Percentiles rank a stretch among this genome's conserved stretches.
Conservation (phyloP, 2,888 invertebrate genomes). For the Dilophus febrilis region DNA sequence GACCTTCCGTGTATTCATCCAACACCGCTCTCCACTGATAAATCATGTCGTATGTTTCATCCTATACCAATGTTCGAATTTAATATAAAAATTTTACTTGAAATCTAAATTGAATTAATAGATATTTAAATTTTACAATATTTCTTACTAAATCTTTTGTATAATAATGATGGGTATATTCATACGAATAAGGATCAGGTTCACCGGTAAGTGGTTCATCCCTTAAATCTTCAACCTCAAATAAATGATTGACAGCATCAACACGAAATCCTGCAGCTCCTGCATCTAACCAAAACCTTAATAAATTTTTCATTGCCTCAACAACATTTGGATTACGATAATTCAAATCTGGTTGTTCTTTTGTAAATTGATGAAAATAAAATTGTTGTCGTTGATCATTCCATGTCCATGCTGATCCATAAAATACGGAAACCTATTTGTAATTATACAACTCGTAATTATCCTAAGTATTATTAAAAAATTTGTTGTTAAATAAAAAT, state of each 20-base stretch:
- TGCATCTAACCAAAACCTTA: constrained; percentile 64
- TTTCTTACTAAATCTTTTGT: constrained; percentile 39
- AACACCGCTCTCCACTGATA: constrained; percentile 38
- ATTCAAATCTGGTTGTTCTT: constrained; percentile 67
- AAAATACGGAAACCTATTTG: constrained; percentile 34
- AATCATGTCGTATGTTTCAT: constrained; percentile 38
- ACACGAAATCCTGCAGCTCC: constrained; percentile 80
- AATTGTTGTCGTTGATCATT: constrained; percentile 44
- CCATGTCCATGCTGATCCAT: constrained; percentile 60
- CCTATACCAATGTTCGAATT: constrained; percentile 12
- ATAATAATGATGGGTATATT: constrained; percentile 42
- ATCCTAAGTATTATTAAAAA: too few species aligned
- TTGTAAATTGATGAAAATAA: constrained; percentile 65
- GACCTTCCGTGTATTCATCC: constrained; percentile 28
- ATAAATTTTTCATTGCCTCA: constrained; percentile 43
- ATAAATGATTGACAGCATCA: constrained; percentile 52
- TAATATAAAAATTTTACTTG: too few species aligned
- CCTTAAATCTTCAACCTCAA: constrained; percentile 36
- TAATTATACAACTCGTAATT: too few species aligned
- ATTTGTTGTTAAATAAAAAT: too few species aligned
- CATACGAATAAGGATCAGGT: constrained; percentile 34
- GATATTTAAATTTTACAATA: too few species aligned
- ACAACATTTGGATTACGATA: constrained; percentile 50
- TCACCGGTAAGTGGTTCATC: constrained; percentile 39
- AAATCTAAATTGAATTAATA: too few species aligned